Percentiles rank a stretch among this genome's conserved stretches.
Evolutionary conservation across 2,113 vertebrate species (phyloP).

Genomic region (Protomyctophum bolini): DNA sequence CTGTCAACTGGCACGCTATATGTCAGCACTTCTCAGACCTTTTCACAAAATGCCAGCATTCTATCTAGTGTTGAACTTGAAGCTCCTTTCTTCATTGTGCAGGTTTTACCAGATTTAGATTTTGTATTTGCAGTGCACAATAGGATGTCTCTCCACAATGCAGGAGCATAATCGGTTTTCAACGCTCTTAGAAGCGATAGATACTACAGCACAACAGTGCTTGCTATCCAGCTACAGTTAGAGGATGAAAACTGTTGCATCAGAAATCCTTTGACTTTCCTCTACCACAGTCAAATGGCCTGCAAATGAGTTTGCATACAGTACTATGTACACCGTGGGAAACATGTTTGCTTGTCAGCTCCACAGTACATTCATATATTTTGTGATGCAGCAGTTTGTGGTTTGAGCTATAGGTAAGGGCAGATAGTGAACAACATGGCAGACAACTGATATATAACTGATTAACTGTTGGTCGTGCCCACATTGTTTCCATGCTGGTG

Average conservation of each 20-base stretch:
- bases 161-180: constrained; percentile 11
- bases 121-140: constrained; percentile 15
- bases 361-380: too few relatives aligned
- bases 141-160: constrained; percentile 8
- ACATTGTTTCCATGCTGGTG: too few relatives aligned
- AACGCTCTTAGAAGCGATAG: neutral
- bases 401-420: too few relatives aligned
- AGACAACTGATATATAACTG: too few relatives aligned
- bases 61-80: constrained; percentile 2
- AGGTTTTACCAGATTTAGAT: constrained; percentile 14
- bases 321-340: too few relatives aligned
- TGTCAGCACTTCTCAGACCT: constrained; percentile 20
- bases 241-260: neutral
- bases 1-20: constrained; percentile 24
- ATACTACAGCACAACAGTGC: neutral
- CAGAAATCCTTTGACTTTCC: constrained; percentile 20
- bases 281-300: neutral
- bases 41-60: constrained; percentile 1
- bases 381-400: too few relatives aligned
- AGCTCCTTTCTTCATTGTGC: constrained; percentile 8
- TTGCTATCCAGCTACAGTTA: neutral
- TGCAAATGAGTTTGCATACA: constrained; percentile 23
- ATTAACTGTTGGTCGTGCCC: too few relatives aligned
- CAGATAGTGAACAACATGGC: too few relatives aligned
- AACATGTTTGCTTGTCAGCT: too few relatives aligned